phyloP scores from a whole-genome alignment of 2,888 invertebrate species.

The Hypomecis atomaria region DNA sequence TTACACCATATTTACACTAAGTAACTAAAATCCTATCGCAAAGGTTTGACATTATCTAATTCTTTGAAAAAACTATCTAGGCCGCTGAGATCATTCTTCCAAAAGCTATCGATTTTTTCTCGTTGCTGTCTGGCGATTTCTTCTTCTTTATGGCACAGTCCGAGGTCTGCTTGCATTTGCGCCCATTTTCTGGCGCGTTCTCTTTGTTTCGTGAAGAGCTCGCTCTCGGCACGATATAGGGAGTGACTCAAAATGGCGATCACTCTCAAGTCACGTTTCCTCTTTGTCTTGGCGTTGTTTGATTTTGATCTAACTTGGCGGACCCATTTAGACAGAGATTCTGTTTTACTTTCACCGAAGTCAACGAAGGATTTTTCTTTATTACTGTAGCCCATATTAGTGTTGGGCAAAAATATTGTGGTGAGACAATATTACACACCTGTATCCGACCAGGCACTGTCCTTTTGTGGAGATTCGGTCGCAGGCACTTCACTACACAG shows the following conservation, averaged over 20 bases:
- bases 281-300: constrained; percentile 81
- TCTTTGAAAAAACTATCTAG: constrained; percentile 87
- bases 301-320: constrained; percentile 86
- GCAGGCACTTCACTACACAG: constrained; percentile 66
- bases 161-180: constrained; percentile 80
- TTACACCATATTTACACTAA: no score
- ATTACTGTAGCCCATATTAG: constrained; percentile 76
- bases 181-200: constrained; percentile 86
- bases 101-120: constrained; percentile 78
- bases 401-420: constrained; percentile 65
- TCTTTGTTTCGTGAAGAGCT: constrained; percentile 86
- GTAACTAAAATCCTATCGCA: constrained; percentile 63
- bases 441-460: constrained; percentile 77
- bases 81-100: constrained; percentile 86
- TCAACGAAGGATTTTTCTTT: constrained; percentile 78
- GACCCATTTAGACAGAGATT: constrained; percentile 86
- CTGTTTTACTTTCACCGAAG: constrained; percentile 84
- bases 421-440: constrained; percentile 76
- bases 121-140: constrained; percentile 72
- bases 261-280: constrained; percentile 85
- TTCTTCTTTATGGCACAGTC: constrained; percentile 76
- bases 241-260: constrained; percentile 87
- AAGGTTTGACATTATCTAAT: constrained; percentile 85
- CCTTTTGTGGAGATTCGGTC: constrained; percentile 59
- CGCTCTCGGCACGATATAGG: constrained; percentile 84